Percentiles rank a stretch among this genome's conserved stretches.
Evolutionary conservation across 2,888 invertebrate genomes (phyloP).

Genomic region (Matsumyia berberina): DNA sequence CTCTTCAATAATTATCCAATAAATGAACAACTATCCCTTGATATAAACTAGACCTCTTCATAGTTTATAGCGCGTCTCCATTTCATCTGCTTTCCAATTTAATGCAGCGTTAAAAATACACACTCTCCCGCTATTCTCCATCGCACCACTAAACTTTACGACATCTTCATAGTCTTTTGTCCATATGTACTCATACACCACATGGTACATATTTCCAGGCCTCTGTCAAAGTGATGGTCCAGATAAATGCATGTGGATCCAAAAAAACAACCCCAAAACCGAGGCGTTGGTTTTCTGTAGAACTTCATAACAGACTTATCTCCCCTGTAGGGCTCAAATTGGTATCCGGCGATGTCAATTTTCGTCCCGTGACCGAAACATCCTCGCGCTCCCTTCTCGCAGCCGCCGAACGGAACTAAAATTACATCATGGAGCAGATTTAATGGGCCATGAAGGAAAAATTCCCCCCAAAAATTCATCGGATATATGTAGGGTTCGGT

Average conservation of each 20-base stretch:
- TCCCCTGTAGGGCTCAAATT: slow-evolving; percentile 65
- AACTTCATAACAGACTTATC: slow-evolving; percentile 65
- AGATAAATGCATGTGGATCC: slow-evolving; percentile 52
- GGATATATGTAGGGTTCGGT: slow-evolving; percentile 44
- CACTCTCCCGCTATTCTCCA: slow-evolving; percentile 15
- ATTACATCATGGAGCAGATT: slow-evolving; percentile 64
- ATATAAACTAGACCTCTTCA: slow-evolving; percentile 11
- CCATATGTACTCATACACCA: slow-evolving; percentile 13
- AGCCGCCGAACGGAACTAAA: slow-evolving; percentile 37
- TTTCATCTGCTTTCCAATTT: slow-evolving; percentile 27
- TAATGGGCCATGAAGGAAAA: slow-evolving; percentile 63
- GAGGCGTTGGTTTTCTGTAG: slow-evolving; percentile 37
- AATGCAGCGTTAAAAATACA: slow-evolving; percentile 13
- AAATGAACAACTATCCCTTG: slow-evolving; percentile 1
- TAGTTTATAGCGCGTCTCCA: slow-evolving; percentile 6
- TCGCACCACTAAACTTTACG: slow-evolving; percentile 32
- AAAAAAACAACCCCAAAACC: slow-evolving; percentile 1
- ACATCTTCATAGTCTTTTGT: slow-evolving; percentile 25
- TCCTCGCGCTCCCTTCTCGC: slow-evolving; percentile 2
- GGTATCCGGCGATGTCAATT: slow-evolving; percentile 62
- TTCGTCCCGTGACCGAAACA: slow-evolving; percentile 40
- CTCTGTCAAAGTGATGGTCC: slow-evolving; percentile 51
- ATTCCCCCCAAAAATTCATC: slow-evolving; percentile 40
- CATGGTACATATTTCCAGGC: slow-evolving; percentile 21
- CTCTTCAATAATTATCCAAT: not conserved